These are phyloP conservation scores for Corydoras maculifer DNA, from an alignment of 2,113 vertebrate genomes.

Conservation along the genomic window DNA sequence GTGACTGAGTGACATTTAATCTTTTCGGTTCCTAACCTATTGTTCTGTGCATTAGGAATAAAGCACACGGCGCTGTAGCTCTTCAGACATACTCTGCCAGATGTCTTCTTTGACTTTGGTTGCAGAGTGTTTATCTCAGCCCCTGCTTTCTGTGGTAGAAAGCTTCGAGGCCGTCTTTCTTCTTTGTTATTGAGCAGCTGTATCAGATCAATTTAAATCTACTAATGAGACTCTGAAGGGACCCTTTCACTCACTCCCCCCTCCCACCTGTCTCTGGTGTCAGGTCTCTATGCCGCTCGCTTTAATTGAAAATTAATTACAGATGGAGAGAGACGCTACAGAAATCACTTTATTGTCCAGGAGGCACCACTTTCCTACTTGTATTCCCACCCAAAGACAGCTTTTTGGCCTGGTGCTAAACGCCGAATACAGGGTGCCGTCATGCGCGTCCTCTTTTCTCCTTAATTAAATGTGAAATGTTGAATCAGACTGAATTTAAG, in stretches of 20 bases:
- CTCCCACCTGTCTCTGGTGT: constrained; percentile 25
- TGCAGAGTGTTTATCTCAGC: constrained; percentile 11
- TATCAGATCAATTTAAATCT: constrained; percentile 48
- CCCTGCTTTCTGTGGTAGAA: constrained; percentile 14
- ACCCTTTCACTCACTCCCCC: constrained; percentile 5
- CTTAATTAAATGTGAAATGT: too few species aligned
- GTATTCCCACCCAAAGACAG: not conserved
- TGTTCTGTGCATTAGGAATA: not conserved
- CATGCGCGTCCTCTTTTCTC: too few species aligned
- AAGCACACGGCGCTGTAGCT: constrained; percentile 2
- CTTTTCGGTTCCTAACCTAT: too few species aligned
- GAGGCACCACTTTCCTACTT: constrained; percentile 9
- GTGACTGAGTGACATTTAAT: too few species aligned
- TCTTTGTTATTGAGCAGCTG: constrained; percentile 45
- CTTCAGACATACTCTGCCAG: constrained; percentile 1
- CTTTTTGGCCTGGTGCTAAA: constrained; percentile 1
- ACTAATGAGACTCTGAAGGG: constrained; percentile 43
- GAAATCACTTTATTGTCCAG: constrained; percentile 33
- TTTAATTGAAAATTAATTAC: constrained; percentile 50
- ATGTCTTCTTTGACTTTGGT: constrained; percentile 29
- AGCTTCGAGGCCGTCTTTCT: constrained; percentile 29
- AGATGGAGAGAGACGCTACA: constrained; percentile 33
- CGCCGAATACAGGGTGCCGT: too few species aligned
- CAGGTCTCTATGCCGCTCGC: constrained; percentile 21
- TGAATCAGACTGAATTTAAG: too few species aligned